A percentile compares a stretch with the other conserved stretches of the same genome.
Evolutionary conservation across 2,797 vertebrate species (phyloP).

Genomic region (Argentina silus): DNA sequence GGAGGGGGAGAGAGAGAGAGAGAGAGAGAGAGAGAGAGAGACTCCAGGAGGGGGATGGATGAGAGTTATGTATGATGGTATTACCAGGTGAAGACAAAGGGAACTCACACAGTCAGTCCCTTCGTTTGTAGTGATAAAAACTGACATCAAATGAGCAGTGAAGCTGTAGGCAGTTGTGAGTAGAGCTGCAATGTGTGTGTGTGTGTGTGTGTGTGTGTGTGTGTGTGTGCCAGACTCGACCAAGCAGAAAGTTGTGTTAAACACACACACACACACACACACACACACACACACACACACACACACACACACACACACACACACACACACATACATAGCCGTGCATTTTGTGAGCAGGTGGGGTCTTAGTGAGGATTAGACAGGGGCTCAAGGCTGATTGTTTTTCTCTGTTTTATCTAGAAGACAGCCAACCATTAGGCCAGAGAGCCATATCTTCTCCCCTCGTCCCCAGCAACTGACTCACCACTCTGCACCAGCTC

Average conservation of each 20-base stretch:
- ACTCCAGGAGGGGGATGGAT: slow-evolving; percentile 12
- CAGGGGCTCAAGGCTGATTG: slow-evolving; percentile 14
- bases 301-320: slow-evolving; percentile 1
- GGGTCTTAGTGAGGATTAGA: slow-evolving; percentile 27
- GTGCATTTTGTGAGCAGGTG: slow-evolving; percentile 11
- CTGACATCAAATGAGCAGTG: not conserved
- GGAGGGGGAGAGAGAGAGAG: not conserved
- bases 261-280: not conserved
- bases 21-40: not conserved
- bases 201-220: slow-evolving; percentile 7
- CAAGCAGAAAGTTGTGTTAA: not conserved
- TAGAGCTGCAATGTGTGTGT: not conserved
- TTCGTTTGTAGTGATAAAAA: not conserved
- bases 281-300: not conserved
- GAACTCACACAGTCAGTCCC: not conserved
- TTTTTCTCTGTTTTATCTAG: slow-evolving; percentile 18
- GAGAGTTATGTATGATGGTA: not conserved
- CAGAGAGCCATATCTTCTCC: not conserved
- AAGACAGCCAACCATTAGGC: not conserved
- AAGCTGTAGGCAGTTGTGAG: not conserved
- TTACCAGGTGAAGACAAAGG: not conserved
- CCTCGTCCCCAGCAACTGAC: not conserved
- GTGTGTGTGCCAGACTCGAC: not conserved
- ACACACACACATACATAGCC: not conserved
- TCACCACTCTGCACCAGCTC: not conserved